phyloP scores from a whole-genome alignment of 2,113 vertebrate genomes.

The Cairina moschata region DNA sequence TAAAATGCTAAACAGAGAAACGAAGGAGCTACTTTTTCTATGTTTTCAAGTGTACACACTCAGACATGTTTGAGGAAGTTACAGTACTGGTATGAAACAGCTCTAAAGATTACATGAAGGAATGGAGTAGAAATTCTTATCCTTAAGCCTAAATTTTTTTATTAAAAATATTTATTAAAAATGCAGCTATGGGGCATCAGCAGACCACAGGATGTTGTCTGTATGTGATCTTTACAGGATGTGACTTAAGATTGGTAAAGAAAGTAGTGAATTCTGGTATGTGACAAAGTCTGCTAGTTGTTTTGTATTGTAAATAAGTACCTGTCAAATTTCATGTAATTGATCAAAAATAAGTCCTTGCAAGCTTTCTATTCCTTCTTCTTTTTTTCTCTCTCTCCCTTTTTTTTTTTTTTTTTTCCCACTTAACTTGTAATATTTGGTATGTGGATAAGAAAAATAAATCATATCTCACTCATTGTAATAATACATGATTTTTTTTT shows the following conservation, averaged over 20 bases:
- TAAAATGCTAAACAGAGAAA: not conserved
- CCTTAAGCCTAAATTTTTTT: not conserved
- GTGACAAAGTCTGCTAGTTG: not conserved
- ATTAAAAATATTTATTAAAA: too few species aligned
- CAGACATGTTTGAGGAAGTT: not conserved
- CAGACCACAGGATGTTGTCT: not conserved
- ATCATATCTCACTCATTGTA: not conserved
- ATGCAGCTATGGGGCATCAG: not conserved
- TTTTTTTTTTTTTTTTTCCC: not conserved
- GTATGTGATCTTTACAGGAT: not conserved
- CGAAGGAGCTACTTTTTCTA: not conserved
- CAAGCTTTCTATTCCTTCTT: not conserved
- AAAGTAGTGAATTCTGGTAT: not conserved
- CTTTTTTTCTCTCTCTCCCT: too few species aligned
- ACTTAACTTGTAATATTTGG: not conserved
- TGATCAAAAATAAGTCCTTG: not conserved
- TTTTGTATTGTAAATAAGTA: not conserved
- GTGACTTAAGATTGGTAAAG: not conserved
- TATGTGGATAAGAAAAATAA: not conserved
- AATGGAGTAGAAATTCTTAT: not conserved
- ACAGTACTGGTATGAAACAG: not conserved
- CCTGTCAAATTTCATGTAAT: not conserved
- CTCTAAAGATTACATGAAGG: not conserved
- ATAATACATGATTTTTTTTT: not conserved
- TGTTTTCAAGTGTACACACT: not conserved